Evolutionary conservation across 2,888 invertebrate genomes (phyloP).

Genomic region (Merodon equestris): DNA sequence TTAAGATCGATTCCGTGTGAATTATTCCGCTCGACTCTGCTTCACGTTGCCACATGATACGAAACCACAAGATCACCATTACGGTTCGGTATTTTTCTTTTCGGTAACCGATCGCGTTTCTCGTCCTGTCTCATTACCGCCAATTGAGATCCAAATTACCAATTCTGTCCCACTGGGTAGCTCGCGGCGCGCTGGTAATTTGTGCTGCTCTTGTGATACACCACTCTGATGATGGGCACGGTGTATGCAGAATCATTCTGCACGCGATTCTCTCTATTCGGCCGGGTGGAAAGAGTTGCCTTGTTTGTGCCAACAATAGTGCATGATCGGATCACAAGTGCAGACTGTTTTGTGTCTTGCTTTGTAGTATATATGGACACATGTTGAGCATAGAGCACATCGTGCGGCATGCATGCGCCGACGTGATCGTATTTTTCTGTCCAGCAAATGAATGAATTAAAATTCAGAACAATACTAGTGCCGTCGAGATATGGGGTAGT

Average conservation of each 20-base stretch:
- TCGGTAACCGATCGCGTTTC: slow-evolving; percentile 66
- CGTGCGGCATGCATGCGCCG: slow-evolving; percentile 44
- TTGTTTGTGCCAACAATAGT: slow-evolving; percentile 60
- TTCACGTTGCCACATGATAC: neutral
- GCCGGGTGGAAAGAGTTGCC: slow-evolving; percentile 21
- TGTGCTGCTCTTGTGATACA: slow-evolving; percentile 65
- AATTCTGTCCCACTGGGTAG: slow-evolving; percentile 65
- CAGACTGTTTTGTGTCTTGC: neutral
- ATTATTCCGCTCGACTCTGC: slow-evolving; percentile 32
- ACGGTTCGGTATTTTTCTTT: slow-evolving; percentile 37
- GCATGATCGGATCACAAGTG: slow-evolving; percentile 63
- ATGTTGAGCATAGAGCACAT: neutral
- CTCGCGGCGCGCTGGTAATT: slow-evolving; percentile 40
- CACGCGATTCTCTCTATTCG: slow-evolving; percentile 62
- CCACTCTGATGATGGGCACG: slow-evolving; percentile 32
- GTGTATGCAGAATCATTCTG: slow-evolving; percentile 43
- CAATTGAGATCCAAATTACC: slow-evolving; percentile 68
- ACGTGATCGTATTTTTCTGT: slow-evolving; percentile 59
- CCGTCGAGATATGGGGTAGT: neutral
- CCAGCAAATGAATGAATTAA: slow-evolving; percentile 61
- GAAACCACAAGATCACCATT: slow-evolving; percentile 57
- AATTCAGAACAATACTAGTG: slow-evolving; percentile 63
- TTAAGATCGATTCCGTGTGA: slow-evolving; percentile 69
- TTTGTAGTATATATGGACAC: too few species aligned
- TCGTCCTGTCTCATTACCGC: slow-evolving; percentile 67